Evolutionary conservation across 2,797 vertebrate genomes (phyloP).

Genomic region (Lithobates sylvaticus): DNA sequence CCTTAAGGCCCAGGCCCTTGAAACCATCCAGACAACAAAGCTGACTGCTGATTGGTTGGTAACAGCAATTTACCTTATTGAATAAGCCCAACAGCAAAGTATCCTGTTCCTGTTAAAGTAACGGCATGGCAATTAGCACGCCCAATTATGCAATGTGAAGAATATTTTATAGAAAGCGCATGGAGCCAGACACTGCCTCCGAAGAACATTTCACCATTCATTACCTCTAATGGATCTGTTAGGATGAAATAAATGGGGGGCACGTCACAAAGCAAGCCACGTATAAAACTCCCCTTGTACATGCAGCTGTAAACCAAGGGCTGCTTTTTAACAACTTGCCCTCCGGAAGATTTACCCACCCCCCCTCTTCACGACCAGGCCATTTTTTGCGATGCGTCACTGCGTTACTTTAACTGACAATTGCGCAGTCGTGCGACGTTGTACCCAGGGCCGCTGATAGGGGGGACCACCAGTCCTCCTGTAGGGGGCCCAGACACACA

Average conservation of each 20-base stretch:
- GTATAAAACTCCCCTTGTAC: neutral
- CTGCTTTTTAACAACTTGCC: too few relatives aligned
- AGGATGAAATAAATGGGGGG: constrained; percentile 23
- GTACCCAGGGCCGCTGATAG: too few relatives aligned
- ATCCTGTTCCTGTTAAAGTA: neutral
- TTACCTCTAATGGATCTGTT: constrained; percentile 62
- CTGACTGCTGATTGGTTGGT: neutral
- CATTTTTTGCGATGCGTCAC: too few relatives aligned
- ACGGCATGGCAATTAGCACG: constrained; percentile 63
- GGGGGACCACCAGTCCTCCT: too few relatives aligned
- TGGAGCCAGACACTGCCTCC: constrained; percentile 60
- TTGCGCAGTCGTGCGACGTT: too few relatives aligned
- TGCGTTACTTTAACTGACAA: too few relatives aligned
- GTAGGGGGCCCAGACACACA: too few relatives aligned
- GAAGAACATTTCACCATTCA: constrained; percentile 65
- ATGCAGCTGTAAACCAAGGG: neutral
- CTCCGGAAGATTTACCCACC: too few relatives aligned
- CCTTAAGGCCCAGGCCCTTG: too few relatives aligned
- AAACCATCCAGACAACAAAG: neutral
- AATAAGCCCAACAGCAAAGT: too few relatives aligned
- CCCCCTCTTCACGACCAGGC: too few relatives aligned
- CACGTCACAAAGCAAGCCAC: too few relatives aligned
- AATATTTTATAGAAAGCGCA: constrained; percentile 60
- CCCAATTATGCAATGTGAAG: constrained; percentile 58
- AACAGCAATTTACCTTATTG: neutral